A percentile compares a stretch with the other conserved stretches of the same genome.
These are phyloP conservation scores for Scaptomyza parva DNA, from an alignment of 2,888 invertebrate species.

Conservation along the genomic window DNA sequence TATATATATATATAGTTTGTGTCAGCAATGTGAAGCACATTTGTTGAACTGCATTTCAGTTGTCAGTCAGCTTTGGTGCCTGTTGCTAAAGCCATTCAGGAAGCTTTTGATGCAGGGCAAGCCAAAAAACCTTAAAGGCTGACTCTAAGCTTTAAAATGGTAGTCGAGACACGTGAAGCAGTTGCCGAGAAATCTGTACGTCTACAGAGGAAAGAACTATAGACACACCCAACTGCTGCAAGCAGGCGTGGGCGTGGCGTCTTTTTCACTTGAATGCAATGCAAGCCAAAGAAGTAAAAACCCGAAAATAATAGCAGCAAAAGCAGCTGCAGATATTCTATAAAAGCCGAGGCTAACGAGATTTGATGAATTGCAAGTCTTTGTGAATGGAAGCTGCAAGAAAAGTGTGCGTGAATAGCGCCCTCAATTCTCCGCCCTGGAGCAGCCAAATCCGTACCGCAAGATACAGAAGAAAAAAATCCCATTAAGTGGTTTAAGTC, in stretches of 20 bases:
- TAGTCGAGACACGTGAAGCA: constrained; percentile 7
- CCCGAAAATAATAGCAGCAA: constrained; percentile 48
- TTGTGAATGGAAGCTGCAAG: constrained; percentile 73
- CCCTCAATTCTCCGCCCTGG: constrained; percentile 10
- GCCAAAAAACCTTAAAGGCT: constrained; percentile 19
- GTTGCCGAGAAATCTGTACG: background rate
- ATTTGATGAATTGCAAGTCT: constrained; percentile 78
- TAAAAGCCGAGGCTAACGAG: constrained; percentile 79
- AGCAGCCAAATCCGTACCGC: constrained; percentile 13
- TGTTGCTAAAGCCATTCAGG: constrained; percentile 13
- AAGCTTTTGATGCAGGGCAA: background rate
- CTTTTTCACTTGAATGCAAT: constrained; percentile 50
- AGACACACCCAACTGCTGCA: constrained; percentile 12
- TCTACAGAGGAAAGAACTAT: background rate
- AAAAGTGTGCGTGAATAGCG: constrained; percentile 72
- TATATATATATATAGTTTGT: too few species aligned
- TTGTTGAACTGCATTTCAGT: constrained; percentile 1
- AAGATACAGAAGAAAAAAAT: constrained; percentile 35
- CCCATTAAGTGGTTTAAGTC: constrained; percentile 77
- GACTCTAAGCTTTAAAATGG: constrained; percentile 22
- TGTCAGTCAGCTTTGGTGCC: background rate
- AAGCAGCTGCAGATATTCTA: constrained; percentile 75
- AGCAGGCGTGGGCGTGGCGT: constrained; percentile 58
- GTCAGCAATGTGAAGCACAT: constrained; percentile 2
- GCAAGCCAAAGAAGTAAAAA: constrained; percentile 42